These are phyloP conservation scores for Alces alces DNA, from an alignment of 2,113 vertebrate genomes.

Conservation along the genomic window DNA sequence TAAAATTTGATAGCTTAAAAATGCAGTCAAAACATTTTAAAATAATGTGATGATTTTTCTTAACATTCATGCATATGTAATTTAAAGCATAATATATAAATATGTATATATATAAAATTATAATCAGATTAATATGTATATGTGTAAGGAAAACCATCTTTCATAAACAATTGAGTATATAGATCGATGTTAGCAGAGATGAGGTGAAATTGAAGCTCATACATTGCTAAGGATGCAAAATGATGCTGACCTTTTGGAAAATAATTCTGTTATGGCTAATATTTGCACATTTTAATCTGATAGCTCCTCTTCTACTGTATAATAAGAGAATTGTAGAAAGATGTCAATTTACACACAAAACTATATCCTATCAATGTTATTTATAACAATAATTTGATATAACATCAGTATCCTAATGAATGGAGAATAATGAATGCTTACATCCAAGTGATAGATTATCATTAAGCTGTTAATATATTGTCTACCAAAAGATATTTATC, in stretches of 20 bases:
- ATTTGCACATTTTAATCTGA: background rate
- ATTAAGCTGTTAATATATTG: background rate
- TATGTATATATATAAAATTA: background rate
- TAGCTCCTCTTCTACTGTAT: background rate
- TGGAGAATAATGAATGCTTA: constrained; percentile 9
- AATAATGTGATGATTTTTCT: background rate
- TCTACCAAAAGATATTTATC: constrained; percentile 22
- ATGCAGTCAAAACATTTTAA: background rate
- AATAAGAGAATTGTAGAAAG: background rate
- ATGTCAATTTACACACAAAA: background rate
- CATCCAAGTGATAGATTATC: background rate
- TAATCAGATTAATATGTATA: background rate
- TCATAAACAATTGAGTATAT: background rate
- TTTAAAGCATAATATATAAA: background rate
- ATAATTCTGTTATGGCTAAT: background rate
- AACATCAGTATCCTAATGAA: background rate
- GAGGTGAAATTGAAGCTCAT: background rate
- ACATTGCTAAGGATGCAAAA: background rate
- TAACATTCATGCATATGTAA: background rate
- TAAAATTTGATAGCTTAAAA: background rate
- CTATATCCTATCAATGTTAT: background rate
- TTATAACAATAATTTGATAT: constrained; percentile 8
- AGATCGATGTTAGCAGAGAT: background rate
- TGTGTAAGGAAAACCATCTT: background rate
- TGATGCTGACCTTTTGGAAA: background rate